Evolutionary conservation across 2,797 vertebrate species (phyloP).

Genomic region (Diceros bicornis): DNA sequence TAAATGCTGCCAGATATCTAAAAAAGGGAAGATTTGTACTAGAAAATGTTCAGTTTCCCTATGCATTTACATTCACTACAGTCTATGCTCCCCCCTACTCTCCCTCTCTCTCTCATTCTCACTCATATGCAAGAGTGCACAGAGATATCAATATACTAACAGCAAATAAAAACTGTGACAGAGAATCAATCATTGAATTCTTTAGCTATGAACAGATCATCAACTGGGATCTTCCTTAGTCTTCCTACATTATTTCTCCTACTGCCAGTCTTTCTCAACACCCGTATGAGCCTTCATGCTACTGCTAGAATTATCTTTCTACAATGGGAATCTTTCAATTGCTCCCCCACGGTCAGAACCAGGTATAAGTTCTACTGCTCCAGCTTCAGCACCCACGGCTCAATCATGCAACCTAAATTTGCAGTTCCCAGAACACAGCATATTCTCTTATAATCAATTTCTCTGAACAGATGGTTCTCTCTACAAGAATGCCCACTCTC

Average conservation of each 20-base stretch:
- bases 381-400: fast-evolving
- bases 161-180: background rate
- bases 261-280: background rate
- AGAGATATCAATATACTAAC: background rate
- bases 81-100: fast-evolving
- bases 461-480: background rate
- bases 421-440: background rate
- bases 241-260: too few relatives aligned
- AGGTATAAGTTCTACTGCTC: fast-evolving
- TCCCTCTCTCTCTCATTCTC: background rate
- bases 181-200: background rate
- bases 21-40: conserved; percentile 25
- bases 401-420: background rate
- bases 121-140: background rate
- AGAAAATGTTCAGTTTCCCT: conserved; percentile 46
- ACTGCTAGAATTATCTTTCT: background rate
- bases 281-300: background rate
- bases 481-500: background rate
- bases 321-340: background rate
- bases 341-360: background rate
- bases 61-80: background rate
- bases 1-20: conserved; percentile 61
- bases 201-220: background rate
- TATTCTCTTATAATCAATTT: background rate
- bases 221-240: background rate